Conservation (phyloP, 2,113 vertebrate species). For the Eurystomus gularis region DNA sequence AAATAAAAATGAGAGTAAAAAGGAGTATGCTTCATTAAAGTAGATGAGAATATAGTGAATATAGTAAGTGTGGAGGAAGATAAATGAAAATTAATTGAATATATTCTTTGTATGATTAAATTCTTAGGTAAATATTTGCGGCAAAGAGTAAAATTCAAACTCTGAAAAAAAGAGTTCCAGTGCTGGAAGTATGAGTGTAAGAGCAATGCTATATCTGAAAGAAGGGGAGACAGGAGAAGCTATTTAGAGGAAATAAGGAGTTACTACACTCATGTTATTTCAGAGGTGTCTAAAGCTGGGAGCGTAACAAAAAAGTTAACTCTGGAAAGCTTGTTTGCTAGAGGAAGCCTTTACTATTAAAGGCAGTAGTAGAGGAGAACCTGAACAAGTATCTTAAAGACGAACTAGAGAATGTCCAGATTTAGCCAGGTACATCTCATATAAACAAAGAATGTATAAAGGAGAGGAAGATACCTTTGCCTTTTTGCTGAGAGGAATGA, state of each 20-base stretch:
- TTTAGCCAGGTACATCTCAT: not conserved
- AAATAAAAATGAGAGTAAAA: not conserved
- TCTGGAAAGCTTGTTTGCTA: not conserved
- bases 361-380: not conserved
- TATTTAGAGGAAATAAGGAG: not conserved
- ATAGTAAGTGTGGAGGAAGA: not conserved
- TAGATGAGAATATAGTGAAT: not conserved
- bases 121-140: conserved; percentile 45
- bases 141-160: conserved; percentile 36
- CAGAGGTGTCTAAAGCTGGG: not conserved
- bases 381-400: not conserved
- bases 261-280: not conserved
- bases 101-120: not conserved
- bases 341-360: not conserved
- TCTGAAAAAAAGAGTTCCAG: not conserved
- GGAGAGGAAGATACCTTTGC: not conserved
- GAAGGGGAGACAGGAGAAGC: not conserved
- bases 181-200: conserved; percentile 1
- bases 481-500: not conserved
- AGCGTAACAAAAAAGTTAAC: not conserved
- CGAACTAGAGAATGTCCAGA: not conserved
- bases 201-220: not conserved
- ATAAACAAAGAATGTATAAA: not conserved
- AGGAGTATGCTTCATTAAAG: not conserved
- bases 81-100: not conserved